Evolutionary conservation across 2,113 vertebrate genomes (phyloP), one percentile per base, ranked within the genome.

Genomic region (Paradisaea rubra): DNA sequence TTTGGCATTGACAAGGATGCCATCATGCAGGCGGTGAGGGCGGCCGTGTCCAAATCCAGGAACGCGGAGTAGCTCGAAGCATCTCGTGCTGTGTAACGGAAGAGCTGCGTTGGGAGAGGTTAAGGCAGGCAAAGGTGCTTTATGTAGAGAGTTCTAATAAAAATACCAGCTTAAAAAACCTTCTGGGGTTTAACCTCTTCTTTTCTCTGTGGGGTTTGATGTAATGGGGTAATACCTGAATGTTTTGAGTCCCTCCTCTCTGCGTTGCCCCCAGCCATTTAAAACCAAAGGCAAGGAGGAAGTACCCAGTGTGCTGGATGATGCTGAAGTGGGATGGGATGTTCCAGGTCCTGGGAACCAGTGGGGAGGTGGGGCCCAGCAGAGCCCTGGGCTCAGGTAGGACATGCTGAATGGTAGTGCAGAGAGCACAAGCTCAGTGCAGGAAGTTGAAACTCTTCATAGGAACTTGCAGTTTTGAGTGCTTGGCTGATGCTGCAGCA

Each of bases 1-100:
- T 99, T 99, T 33, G 98, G 98, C 91, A 99, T 99, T 7, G 99
- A 99, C 95, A 99, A 98, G 33, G 99, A 99, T 1, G 97, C 98
- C 97, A 99, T 99, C 16, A 72, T 96, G 33, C 98, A 99, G 91
- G 98, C 98, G 1, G 97, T 99, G 84, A 98, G 97, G 96, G 97
- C 98, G 72, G 98, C 98, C 33, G 96, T 98, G 86, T 97, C 98
- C 97, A 98, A 97, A 94, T 98, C 98, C 31, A 98, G 97, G 93
- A 99, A 98, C 1, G 98, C 98, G 7, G 98, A 98, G 94, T 99
- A 98, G 97, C 15, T 42, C 6, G 13, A 50, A 88, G 81, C 81
- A 42, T 89, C 86, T 71, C 14, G 3, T 13, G 63, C 79, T 65
- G 37, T 42, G 76, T 72, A 53, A 52, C 7, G 8, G 79, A 70